Evolutionary conservation across 1,140 invertebrate species (phyloP).

Genomic region (Aphaenogaster floridana): DNA sequence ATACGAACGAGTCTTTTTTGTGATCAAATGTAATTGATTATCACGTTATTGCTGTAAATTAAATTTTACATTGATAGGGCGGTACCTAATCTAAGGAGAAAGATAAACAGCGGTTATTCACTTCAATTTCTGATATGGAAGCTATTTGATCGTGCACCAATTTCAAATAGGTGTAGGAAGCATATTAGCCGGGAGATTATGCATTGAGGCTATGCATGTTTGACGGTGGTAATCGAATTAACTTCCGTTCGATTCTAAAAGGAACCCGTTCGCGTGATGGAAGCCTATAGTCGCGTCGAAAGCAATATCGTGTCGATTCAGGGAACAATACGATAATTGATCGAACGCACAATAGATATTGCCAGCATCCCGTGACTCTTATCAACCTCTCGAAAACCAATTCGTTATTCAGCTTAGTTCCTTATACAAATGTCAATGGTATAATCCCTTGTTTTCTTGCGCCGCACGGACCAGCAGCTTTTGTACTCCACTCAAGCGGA

Average conservation of each 20-base stretch:
- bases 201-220: slow-evolving; percentile 51
- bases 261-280: slow-evolving; percentile 49
- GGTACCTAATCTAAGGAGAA: neutral
- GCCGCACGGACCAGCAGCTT: slow-evolving; percentile 6
- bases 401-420: slow-evolving; percentile 55
- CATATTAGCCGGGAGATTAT: slow-evolving; percentile 49
- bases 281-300: slow-evolving; percentile 43
- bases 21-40: neutral
- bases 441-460: slow-evolving; percentile 58
- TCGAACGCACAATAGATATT: slow-evolving; percentile 46
- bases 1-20: neutral
- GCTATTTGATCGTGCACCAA: slow-evolving; percentile 32
- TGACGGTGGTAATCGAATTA: slow-evolving; percentile 43
- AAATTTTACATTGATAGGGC: neutral
- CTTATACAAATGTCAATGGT: slow-evolving; percentile 54
- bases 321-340: slow-evolving; percentile 58
- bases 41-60: neutral
- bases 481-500: slow-evolving; percentile 47
- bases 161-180: slow-evolving; percentile 37
- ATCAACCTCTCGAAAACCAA: slow-evolving; percentile 47
- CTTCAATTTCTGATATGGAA: slow-evolving; percentile 40
- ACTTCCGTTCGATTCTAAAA: slow-evolving; percentile 57
- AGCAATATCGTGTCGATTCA: slow-evolving; percentile 58
- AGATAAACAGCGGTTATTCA: slow-evolving; percentile 11
- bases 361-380: slow-evolving; percentile 21